phyloP scores from a whole-genome alignment of 2,888 invertebrate genomes.

The Netelia virgata region DNA sequence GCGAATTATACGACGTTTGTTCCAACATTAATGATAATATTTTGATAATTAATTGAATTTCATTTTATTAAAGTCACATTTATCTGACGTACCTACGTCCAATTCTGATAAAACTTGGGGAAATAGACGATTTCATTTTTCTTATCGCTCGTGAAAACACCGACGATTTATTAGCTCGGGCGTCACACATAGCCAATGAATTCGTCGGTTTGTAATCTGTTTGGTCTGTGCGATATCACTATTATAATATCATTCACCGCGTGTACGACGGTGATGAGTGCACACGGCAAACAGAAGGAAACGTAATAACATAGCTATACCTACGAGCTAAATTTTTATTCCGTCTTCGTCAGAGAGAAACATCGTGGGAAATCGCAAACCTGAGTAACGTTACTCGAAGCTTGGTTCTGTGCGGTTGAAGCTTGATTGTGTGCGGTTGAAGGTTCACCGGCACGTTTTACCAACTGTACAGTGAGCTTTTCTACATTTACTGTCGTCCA shows the following conservation, averaged over 20 bases:
- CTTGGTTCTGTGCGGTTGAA: conserved; percentile 12
- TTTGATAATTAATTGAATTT: no score
- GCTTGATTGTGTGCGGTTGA: conserved; percentile 7
- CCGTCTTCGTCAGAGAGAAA: background rate
- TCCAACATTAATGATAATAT: no score
- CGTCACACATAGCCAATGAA: no score
- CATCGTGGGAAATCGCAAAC: conserved; percentile 8
- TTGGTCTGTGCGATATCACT: conserved; percentile 7
- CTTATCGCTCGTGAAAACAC: no score
- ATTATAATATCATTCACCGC: background rate
- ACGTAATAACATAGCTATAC: background rate
- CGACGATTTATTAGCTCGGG: no score
- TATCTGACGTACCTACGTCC: no score
- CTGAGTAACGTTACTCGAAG: conserved; percentile 28
- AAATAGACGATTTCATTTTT: no score
- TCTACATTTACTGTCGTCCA: background rate
- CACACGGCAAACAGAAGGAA: background rate
- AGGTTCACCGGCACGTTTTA: background rate
- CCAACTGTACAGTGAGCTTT: background rate
- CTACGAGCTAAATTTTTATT: conserved; percentile 11
- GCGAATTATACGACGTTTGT: no score
- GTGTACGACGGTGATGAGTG: background rate
- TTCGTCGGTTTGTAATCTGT: background rate
- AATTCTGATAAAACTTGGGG: no score
- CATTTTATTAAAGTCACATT: no score